Base-by-base conservation (phyloP, 2,113 vertebrate species). In the Cavia aperea region DNA sequence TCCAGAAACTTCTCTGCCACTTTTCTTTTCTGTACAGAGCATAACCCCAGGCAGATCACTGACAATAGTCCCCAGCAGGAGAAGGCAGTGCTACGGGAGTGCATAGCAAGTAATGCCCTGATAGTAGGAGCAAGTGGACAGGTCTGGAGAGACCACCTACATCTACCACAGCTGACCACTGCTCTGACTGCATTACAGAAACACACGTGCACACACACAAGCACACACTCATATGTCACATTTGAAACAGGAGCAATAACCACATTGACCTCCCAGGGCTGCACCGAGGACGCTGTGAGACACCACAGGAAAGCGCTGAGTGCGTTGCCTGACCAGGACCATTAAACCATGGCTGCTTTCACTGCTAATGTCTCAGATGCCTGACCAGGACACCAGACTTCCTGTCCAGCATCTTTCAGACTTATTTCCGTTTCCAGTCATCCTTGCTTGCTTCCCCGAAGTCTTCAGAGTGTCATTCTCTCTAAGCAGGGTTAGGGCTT, bases 201-300 rank as follows among this genome's bases (percentile, higher is more conserved):
- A 23, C 19, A 39, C 8, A 6, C 16, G 2, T 7, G 5, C 24
- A 13, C 3, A 5, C 12, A 75, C 2, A 2, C 18, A 29, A 13
- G 19, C 43, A 51, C 36, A 39, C 77, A 54, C 39, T 18, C 24
- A 39, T 26, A n/a, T 7, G 49, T 70, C 43, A n/a, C 10, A 2
- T 29, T 9, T 83, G 49, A 91, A 81, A n/a, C 6, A 10, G 39
- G 23, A 39, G 23, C 4, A 39, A 3, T 54, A 33, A 49, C 18
- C 43, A 31, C n/a, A 2, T 51, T 86, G 19, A 14, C 29, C 26
- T 68, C 19, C 31, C n/a, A 2, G 5, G 7, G 3, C 51, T 81
- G 23, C 1, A 18, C 39, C 1, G 13, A 93, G 24, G 65, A 36
- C n/a, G 68, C 51, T 33, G 14, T 51, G 49, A 75, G 18, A 65